phyloP scores from a whole-genome alignment of 2,113 vertebrate genomes.

The Struthio camelus region DNA sequence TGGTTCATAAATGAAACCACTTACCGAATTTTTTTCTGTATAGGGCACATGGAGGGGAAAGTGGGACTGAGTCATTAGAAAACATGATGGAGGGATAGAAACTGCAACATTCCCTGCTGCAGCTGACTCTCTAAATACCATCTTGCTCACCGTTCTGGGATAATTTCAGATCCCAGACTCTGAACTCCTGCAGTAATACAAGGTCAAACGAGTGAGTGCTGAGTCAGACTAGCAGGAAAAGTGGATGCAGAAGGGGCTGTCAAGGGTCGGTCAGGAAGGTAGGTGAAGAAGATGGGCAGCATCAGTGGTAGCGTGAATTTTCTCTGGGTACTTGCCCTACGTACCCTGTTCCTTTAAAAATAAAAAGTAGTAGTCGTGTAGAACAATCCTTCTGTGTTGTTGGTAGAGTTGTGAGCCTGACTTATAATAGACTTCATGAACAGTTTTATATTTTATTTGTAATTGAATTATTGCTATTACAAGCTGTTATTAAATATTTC shows the following conservation, averaged over 20 bases:
- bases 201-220: background rate
- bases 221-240: background rate
- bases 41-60: background rate
- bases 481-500: background rate
- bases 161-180: background rate
- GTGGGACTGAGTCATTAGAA: background rate
- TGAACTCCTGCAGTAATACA: background rate
- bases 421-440: background rate
- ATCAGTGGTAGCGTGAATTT: background rate
- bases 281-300: background rate
- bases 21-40: background rate
- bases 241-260: background rate
- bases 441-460: background rate
- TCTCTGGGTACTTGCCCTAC: background rate
- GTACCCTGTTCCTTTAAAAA: background rate
- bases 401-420: background rate
- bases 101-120: background rate
- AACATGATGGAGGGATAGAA: background rate
- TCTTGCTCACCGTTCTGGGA: background rate
- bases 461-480: background rate
- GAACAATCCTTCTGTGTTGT: background rate
- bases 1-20: background rate
- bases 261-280: background rate
- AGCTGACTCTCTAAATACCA: background rate
- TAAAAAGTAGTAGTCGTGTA: background rate